Conservation (phyloP, 2,113 vertebrate species). For the Hipposideros armiger region DNA sequence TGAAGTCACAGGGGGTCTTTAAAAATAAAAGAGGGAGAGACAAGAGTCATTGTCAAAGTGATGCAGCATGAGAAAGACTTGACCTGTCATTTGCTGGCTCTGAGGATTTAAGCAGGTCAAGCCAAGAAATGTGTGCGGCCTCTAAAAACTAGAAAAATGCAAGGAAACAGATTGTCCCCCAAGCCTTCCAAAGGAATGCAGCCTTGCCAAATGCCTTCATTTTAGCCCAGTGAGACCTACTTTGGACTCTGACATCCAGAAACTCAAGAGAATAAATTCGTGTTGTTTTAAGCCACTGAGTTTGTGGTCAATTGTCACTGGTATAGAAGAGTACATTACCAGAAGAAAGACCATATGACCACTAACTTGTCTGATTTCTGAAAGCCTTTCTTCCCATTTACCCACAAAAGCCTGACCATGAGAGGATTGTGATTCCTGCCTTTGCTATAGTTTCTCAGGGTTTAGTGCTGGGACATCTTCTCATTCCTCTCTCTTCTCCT, state of each 20-base stretch:
- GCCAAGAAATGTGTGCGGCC: not conserved
- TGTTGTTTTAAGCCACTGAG: not conserved
- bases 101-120: not conserved
- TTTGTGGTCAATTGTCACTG: not conserved
- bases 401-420: not conserved
- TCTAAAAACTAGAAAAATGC: not conserved
- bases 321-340: not conserved
- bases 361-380: not conserved
- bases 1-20: not conserved
- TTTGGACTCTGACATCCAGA: not conserved
- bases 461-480: not conserved
- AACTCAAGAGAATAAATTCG: not conserved
- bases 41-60: not conserved
- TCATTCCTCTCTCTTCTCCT: not conserved
- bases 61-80: not conserved
- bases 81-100: not conserved
- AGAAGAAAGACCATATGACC: not conserved
- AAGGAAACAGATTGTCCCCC: not conserved
- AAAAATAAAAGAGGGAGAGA: not conserved
- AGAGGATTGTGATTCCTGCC: not conserved
- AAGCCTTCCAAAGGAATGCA: not conserved
- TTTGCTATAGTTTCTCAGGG: not conserved
- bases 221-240: not conserved
- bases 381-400: not conserved
- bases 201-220: not conserved